phyloP scores from a whole-genome alignment of 1,140 invertebrate species.

The Neodiprion fabricii region DNA sequence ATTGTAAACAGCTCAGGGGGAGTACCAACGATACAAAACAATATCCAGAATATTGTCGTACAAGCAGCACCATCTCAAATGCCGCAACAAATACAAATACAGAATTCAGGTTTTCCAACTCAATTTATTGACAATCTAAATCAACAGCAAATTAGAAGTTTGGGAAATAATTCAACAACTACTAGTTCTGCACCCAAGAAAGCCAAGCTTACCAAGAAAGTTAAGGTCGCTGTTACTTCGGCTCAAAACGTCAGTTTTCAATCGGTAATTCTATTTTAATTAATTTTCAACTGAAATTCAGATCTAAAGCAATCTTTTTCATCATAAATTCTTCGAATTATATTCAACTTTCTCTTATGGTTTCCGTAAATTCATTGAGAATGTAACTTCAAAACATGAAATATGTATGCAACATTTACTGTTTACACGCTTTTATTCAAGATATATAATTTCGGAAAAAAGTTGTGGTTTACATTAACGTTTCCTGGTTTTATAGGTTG shows the following conservation, averaged over 20 bases:
- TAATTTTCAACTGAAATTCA: neutral
- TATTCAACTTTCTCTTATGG: conserved; percentile 1
- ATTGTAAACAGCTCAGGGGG: conserved; percentile 60
- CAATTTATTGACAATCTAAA: conserved; percentile 60
- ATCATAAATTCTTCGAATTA: conserved; percentile 5
- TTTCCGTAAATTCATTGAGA: neutral
- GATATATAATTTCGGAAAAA: neutral
- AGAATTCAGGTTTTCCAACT: conserved; percentile 57
- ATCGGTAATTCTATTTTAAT: conserved; percentile 31
- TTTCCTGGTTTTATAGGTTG: conserved; percentile 28
- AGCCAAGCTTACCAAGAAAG: conserved; percentile 51
- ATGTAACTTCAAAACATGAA: no score
- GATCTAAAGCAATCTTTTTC: neutral
- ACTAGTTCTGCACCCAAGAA: conserved; percentile 46
- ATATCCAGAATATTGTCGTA: conserved; percentile 60
- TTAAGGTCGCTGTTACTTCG: conserved; percentile 45
- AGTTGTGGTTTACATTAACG: conserved; percentile 13
- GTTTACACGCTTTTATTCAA: no score
- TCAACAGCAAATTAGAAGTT: conserved; percentile 57
- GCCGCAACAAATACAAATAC: conserved; percentile 59
- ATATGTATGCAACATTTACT: no score
- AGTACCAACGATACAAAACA: conserved; percentile 60
- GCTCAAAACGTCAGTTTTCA: conserved; percentile 38
- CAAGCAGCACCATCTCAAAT: conserved; percentile 58
- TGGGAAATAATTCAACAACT: conserved; percentile 38